Conservation (phyloP, 2,797 vertebrate species). For the Oophaga sylvatica region DNA sequence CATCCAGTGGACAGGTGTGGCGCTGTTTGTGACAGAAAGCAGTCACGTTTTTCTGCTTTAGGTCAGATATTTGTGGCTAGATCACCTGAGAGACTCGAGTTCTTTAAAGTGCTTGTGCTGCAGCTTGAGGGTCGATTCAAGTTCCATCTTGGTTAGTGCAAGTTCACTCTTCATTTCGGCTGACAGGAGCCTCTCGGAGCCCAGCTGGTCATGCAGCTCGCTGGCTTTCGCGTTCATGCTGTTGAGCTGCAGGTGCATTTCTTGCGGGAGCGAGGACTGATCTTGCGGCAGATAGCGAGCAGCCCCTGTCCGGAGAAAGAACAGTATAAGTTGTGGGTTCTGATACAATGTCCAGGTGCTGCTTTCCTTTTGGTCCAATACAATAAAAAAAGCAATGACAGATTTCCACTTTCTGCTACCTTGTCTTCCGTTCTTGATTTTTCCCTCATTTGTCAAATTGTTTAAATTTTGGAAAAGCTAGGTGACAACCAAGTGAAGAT, state of each 20-base stretch:
- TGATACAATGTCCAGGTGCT: neutral
- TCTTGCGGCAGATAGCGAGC: slow-evolving; percentile 71
- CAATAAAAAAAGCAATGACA: no score
- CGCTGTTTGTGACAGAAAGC: no score
- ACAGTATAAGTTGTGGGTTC: neutral
- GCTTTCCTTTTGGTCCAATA: neutral
- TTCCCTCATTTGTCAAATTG: no score
- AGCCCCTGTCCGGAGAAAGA: neutral
- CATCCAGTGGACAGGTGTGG: no score
- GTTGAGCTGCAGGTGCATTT: slow-evolving; percentile 74
- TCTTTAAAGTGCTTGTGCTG: slow-evolving; percentile 92
- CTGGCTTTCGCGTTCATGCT: slow-evolving; percentile 69
- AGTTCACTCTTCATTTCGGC: slow-evolving; percentile 86
- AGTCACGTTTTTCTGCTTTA: no score
- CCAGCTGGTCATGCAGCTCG: slow-evolving; percentile 74
- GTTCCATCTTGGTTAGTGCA: slow-evolving; percentile 86
- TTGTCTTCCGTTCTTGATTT: no score
- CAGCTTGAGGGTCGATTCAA: slow-evolving; percentile 86
- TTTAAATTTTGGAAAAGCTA: no score
- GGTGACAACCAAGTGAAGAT: no score
- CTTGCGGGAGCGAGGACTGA: slow-evolving; percentile 69
- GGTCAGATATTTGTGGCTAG: neutral
- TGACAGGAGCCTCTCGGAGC: slow-evolving; percentile 73
- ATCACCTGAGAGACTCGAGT: slow-evolving; percentile 86
- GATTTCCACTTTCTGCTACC: no score